A percentile compares a stretch with the other conserved stretches of the same genome.
Conservation (phyloP, 2,797 vertebrate genomes). For the Esox lucius region DNA sequence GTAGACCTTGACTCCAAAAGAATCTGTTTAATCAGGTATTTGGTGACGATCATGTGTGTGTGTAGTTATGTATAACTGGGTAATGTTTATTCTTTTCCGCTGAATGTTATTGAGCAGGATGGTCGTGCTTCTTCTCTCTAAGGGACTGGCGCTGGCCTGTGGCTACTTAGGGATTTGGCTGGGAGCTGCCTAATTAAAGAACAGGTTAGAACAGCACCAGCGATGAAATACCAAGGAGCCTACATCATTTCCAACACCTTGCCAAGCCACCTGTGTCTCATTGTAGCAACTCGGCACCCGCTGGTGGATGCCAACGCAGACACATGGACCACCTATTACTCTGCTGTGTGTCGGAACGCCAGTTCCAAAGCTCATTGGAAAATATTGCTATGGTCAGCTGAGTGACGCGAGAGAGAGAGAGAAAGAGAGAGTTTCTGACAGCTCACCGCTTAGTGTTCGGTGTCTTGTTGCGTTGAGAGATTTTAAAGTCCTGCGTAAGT, state of each 20-base stretch:
- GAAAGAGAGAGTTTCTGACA: neutral
- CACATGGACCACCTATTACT: neutral
- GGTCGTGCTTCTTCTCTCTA: no score
- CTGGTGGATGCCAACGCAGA: neutral
- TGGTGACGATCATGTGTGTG: no score
- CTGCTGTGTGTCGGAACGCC: neutral
- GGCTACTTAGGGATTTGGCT: slow-evolving; percentile 1
- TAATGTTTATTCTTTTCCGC: no score
- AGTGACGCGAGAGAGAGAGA: neutral
- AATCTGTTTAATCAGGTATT: no score
- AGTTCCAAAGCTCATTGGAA: neutral
- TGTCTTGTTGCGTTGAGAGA: neutral
- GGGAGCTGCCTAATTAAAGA: slow-evolving; percentile 20
- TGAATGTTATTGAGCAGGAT: no score
- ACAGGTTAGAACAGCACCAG: slow-evolving; percentile 7
- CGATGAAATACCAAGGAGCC: slow-evolving; percentile 5
- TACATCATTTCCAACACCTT: slow-evolving; percentile 5
- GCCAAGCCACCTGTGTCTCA: slow-evolving; percentile 6
- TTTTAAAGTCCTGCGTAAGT: neutral
- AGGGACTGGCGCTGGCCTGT: no score
- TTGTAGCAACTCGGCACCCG: neutral
- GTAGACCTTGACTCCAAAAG: no score
- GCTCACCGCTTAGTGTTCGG: neutral
- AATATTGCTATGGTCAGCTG: neutral
- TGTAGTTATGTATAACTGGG: no score